Percentiles rank a stretch among this genome's conserved stretches.
phyloP scores from a whole-genome alignment of 2,113 vertebrate genomes.

The Mus spicilegus region DNA sequence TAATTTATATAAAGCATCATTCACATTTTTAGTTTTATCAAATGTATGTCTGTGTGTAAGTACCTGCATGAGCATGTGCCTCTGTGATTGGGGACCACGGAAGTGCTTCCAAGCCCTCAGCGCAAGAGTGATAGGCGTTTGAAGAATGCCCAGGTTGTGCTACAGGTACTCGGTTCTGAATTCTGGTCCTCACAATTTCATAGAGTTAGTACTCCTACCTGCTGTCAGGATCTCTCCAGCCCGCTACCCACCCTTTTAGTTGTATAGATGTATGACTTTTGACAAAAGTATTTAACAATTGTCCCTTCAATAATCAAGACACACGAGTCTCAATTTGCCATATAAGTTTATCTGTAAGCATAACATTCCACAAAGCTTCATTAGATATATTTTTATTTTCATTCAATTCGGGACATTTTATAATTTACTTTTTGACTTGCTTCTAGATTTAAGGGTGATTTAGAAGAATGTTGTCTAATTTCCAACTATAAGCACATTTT shows the following conservation, averaged over 20 bases:
- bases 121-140: not conserved
- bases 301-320: not conserved
- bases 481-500: not conserved
- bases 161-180: not conserved
- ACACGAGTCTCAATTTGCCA: not conserved
- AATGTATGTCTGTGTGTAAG: not conserved
- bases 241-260: not conserved
- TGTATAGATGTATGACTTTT: not conserved
- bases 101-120: not conserved
- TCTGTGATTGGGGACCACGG: too few relatives aligned
- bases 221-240: not conserved
- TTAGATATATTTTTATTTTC: slow-evolving; percentile 11
- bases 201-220: too few relatives aligned
- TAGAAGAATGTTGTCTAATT: not conserved
- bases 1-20: not conserved
- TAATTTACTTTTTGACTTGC: not conserved
- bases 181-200: not conserved
- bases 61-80: not conserved
- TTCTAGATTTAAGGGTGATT: not conserved
- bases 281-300: not conserved
- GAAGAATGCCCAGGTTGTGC: not conserved
- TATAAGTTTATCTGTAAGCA: not conserved
- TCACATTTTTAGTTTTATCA: not conserved
- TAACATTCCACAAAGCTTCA: not conserved
- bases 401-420: not conserved